Evolutionary conservation across 2,113 vertebrate species (phyloP).

Genomic region (Pterocles gutturalis): DNA sequence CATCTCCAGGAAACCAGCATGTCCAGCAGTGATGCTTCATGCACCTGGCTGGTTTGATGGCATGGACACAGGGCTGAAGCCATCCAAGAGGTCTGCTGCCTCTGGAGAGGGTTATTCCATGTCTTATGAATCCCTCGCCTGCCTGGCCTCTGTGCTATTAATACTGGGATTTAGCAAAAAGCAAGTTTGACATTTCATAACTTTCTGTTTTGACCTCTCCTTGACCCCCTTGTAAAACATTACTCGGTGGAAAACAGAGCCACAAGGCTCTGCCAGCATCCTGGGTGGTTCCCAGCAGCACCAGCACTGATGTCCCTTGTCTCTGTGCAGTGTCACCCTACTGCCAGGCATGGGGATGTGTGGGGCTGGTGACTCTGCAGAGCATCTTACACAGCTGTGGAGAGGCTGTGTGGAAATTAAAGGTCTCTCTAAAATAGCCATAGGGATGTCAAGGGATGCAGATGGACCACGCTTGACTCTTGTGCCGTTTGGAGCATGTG

Average conservation of each 20-base stretch:
- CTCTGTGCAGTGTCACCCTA: rapidly evolving
- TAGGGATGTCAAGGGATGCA: background rate
- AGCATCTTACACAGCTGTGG: background rate
- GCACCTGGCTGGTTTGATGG: background rate
- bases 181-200: background rate
- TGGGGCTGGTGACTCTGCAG: background rate
- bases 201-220: background rate
- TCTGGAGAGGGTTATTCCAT: background rate
- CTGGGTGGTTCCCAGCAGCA: background rate
- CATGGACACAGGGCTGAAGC: background rate
- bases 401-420: background rate
- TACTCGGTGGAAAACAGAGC: background rate
- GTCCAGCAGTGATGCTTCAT: background rate
- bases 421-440: rapidly evolving
- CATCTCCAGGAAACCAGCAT: background rate
- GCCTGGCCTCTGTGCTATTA: rapidly evolving
- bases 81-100: background rate
- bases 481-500: rapidly evolving
- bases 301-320: background rate
- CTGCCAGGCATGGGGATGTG: rapidly evolving
- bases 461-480: rapidly evolving
- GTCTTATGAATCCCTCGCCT: background rate
- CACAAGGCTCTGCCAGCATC: background rate
- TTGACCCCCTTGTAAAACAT: background rate
- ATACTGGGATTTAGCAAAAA: background rate